Evolutionary conservation across 1,140 invertebrate genomes (phyloP).

Genomic region (Amphibalanus amphitrite): DNA sequence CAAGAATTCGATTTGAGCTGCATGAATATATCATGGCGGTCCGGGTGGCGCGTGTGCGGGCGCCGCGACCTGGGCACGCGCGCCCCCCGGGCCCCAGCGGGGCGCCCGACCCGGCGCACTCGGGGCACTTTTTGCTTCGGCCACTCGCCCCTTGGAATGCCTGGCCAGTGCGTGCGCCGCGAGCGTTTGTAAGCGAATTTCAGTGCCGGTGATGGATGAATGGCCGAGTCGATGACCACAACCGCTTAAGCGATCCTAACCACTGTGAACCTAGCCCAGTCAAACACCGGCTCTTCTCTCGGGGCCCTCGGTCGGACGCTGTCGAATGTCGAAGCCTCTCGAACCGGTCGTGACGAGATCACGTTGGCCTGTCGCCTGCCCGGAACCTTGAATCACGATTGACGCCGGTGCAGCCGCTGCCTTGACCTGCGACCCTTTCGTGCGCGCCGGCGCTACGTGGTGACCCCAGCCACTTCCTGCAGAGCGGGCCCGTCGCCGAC

Average conservation of each 20-base stretch:
- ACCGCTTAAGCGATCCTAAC: not conserved
- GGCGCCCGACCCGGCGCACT: too few relatives aligned
- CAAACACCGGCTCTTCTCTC: too few relatives aligned
- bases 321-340: not conserved
- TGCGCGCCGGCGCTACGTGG: not conserved
- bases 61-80: not conserved
- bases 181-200: not conserved
- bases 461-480: not conserved
- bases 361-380: not conserved
- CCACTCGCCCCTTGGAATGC: not conserved
- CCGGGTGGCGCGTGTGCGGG: not conserved
- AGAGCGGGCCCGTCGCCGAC: not conserved
- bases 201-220: not conserved
- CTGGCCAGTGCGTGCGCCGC: not conserved
- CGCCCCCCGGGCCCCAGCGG: too few relatives aligned
- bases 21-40: not conserved
- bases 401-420: not conserved
- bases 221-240: not conserved
- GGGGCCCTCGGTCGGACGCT: too few relatives aligned
- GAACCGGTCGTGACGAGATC: not conserved
- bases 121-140: not conserved
- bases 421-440: not conserved
- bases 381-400: not conserved
- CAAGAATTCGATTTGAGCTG: not conserved
- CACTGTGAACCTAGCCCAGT: too few relatives aligned